These are phyloP conservation scores for Scalopus aquaticus DNA, from an alignment of 2,113 vertebrate species.

Conservation along the genomic window DNA sequence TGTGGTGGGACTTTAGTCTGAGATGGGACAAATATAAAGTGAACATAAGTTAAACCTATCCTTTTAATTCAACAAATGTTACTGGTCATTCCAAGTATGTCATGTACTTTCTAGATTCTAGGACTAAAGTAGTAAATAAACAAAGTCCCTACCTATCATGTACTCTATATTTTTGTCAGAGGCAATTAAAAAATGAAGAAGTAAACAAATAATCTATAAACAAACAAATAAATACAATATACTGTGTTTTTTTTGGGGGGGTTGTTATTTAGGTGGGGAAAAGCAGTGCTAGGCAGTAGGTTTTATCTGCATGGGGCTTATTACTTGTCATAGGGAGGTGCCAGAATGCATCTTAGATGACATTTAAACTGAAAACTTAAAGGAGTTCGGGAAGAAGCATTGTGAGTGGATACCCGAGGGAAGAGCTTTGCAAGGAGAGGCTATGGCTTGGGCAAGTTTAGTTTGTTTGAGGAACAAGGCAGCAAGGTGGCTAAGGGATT, in stretches of 20 bases:
- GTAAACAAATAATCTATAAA: too few relatives aligned
- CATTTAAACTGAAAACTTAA: neutral
- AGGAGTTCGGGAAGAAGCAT: too few relatives aligned
- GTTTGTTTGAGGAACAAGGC: neutral
- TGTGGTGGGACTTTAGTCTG: neutral
- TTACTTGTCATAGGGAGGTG: neutral
- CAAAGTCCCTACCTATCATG: neutral
- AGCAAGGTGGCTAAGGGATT: neutral
- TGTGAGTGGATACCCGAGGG: neutral
- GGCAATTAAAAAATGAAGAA: neutral
- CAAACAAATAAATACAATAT: too few relatives aligned
- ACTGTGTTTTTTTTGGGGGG: neutral
- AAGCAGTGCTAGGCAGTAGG: neutral
- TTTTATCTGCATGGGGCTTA: rapidly evolving
- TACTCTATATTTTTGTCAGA: neutral
- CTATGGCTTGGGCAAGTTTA: neutral
- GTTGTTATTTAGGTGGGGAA: neutral
- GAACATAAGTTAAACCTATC: neutral
- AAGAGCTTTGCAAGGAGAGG: neutral
- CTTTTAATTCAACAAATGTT: neutral
- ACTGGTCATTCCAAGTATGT: neutral
- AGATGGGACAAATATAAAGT: neutral
- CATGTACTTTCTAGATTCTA: neutral
- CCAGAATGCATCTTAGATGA: neutral
- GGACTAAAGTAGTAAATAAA: neutral